These are phyloP conservation scores for Pogoniulus pusillus DNA, from an alignment of 2,797 vertebrate species.

Conservation along the genomic window DNA sequence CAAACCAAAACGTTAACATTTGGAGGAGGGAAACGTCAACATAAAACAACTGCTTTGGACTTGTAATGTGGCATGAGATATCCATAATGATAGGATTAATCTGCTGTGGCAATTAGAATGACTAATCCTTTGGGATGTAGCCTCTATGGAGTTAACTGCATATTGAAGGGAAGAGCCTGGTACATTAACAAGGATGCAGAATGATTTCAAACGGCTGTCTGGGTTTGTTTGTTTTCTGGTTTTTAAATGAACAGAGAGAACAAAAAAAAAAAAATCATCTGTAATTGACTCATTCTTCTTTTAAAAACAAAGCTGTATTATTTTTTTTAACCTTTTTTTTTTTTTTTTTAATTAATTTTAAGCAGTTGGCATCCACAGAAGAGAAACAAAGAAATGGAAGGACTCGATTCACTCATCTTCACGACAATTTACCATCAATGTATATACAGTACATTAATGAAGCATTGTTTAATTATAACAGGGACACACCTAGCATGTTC, in stretches of 20 bases:
- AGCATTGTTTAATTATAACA: constrained; percentile 94
- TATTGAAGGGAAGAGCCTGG: constrained; percentile 68
- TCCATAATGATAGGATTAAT: constrained; percentile 59
- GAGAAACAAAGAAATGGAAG: constrained; percentile 87
- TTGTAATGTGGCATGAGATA: constrained; percentile 69
- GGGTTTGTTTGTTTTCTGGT: constrained; percentile 69
- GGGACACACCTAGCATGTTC: constrained; percentile 87
- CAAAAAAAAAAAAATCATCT: constrained; percentile 57
- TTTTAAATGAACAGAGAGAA: constrained; percentile 81
- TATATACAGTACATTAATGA: constrained; percentile 94
- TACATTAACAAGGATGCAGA: constrained; percentile 66
- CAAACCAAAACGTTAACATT: constrained; percentile 78
- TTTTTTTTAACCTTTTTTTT: constrained; percentile 68
- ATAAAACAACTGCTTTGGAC: constrained; percentile 75
- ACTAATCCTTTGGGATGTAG: constrained; percentile 68
- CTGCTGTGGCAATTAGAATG: constrained; percentile 66
- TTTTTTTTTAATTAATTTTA: constrained; percentile 74
- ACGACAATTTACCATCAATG: constrained; percentile 92
- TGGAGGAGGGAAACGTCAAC: constrained; percentile 72
- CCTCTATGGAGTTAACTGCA: constrained; percentile 71
- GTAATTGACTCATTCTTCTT: constrained; percentile 69
- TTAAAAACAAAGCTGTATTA: constrained; percentile 84
- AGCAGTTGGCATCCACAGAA: constrained; percentile 94
- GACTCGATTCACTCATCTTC: constrained; percentile 87
- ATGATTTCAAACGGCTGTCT: constrained; percentile 63